A percentile compares a stretch with the other conserved stretches of the same genome.
Conservation (phyloP, 2,888 invertebrate genomes). For the Idaea aversata region DNA sequence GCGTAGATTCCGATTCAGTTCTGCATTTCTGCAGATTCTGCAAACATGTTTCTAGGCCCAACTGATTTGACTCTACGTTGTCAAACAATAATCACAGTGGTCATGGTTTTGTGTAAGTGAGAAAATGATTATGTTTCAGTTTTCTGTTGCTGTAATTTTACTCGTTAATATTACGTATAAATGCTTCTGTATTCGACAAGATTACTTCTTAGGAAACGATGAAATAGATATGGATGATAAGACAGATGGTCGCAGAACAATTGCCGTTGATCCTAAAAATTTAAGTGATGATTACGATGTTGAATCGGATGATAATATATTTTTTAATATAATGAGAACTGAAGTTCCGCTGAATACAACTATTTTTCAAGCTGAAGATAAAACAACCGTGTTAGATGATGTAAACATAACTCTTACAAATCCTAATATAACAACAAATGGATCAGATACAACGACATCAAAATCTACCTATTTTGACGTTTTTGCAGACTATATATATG, state of each 20-base stretch:
- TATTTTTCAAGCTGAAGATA: not conserved
- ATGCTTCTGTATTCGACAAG: conserved; percentile 12
- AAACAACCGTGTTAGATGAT: conserved; percentile 6
- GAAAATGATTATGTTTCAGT: conserved; percentile 3
- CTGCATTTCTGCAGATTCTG: too few relatives aligned
- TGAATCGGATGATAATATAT: conserved; percentile 7
- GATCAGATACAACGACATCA: not conserved
- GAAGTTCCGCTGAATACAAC: not conserved
- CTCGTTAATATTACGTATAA: conserved; percentile 4
- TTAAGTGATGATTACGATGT: conserved; percentile 9
- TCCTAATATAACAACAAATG: not conserved
- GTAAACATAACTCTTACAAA: not conserved
- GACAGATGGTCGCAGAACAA: conserved; percentile 9
- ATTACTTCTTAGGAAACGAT: conserved; percentile 25
- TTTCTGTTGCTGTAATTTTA: not conserved
- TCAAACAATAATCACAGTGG: not conserved
- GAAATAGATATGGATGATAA: conserved; percentile 20
- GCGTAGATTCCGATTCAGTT: too few relatives aligned
- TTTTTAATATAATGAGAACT: not conserved
- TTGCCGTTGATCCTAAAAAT: conserved; percentile 5
- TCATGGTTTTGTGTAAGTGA: not conserved
- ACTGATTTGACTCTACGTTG: not conserved
- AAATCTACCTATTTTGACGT: conserved; percentile 19
- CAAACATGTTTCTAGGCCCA: not conserved
- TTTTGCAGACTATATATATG: conserved; percentile 40